A percentile compares a stretch with the other conserved stretches of the same genome.
These are phyloP conservation scores for Myotis daubentonii DNA, from an alignment of 2,797 vertebrate genomes.

Conservation along the genomic window DNA sequence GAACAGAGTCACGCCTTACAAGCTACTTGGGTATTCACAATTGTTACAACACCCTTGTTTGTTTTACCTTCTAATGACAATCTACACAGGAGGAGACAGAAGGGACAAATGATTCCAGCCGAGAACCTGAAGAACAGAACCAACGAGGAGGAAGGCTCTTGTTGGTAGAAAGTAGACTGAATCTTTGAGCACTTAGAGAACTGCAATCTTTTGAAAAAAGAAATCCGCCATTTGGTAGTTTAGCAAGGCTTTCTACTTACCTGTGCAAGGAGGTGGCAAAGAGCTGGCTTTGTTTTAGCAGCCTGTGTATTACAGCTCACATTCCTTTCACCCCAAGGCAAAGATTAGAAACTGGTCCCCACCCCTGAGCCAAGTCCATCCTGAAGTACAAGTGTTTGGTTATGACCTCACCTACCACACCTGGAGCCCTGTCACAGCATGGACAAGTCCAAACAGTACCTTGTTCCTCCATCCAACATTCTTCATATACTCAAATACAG, in stretches of 20 bases:
- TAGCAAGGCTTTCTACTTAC: not conserved
- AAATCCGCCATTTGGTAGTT: not conserved
- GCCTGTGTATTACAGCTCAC: not conserved
- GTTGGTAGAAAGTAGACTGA: not conserved
- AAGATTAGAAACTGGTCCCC: not conserved
- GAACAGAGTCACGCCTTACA: not conserved
- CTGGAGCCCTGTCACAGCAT: not conserved
- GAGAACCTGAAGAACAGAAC: not conserved
- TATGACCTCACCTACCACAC: conserved; percentile 55
- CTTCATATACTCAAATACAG: not conserved
- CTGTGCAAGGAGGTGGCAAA: not conserved
- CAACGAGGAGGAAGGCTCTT: not conserved
- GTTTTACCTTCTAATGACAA: not conserved
- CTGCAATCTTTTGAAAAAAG: not conserved
- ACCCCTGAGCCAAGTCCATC: not conserved
- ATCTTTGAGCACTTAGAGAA: not conserved
- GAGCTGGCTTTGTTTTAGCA: not conserved
- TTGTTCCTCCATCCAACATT: not conserved
- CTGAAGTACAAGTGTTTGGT: not conserved
- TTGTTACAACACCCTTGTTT: not conserved
- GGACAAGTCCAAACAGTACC: conserved; percentile 33
- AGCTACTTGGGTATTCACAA: not conserved
- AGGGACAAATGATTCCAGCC: not conserved
- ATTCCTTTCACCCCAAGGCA: conserved; percentile 40
- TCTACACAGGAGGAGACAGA: not conserved